Base-by-base conservation (phyloP, 1,140 invertebrate species). In the Zaprionus camerounensis region DNA sequence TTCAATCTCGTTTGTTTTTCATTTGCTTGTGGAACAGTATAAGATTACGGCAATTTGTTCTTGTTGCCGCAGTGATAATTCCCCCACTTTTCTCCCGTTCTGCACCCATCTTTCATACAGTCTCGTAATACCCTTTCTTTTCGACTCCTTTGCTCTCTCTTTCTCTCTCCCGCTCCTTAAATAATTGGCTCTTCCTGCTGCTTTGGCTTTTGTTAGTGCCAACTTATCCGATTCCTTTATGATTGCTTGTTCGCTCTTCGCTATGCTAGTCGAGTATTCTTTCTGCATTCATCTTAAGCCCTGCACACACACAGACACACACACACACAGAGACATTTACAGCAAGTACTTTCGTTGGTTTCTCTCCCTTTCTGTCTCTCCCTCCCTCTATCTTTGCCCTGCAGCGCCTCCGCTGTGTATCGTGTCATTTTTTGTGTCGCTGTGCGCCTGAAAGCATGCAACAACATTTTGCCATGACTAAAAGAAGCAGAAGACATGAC, bases 361-460 rank as follows among this genome's bases (percentile, higher is more conserved):
- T 22, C n/a, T 38, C 11, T 36, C 34, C 12, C 34, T 36, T 13
- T 36, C 12, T 36, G 1, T 13, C 1, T 6, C n/a, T 41, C 9
- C n/a, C 3, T 4, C 22, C 22, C 3, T 55, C 11, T n/a, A n/a
- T 26, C 4, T 31, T 13, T 28, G 22, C 31, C 31, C 31, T 34
- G 31, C 31, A 34, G 31, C 31, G 31, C 31, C 31, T 34, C 31
- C 9, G 31, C 31, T 44, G 51, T 56, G 15, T 56, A 13, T 20
- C 13, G 9, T 24, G 20, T 34, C 24, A 15, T 31, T 36, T 53
- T 66, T n/a, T 57, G 20, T 53, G 20, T 58, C 41, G 41, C 22
- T 28, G 5, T 46, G 41, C 68, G 51, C 69, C 51, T 31, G 28
- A 64, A 64, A 44, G 58, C 12, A 44, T 57, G 62, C 71, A 69